Evolutionary conservation across 2,113 vertebrate genomes (phyloP).

Genomic region (Symphodus melops): DNA sequence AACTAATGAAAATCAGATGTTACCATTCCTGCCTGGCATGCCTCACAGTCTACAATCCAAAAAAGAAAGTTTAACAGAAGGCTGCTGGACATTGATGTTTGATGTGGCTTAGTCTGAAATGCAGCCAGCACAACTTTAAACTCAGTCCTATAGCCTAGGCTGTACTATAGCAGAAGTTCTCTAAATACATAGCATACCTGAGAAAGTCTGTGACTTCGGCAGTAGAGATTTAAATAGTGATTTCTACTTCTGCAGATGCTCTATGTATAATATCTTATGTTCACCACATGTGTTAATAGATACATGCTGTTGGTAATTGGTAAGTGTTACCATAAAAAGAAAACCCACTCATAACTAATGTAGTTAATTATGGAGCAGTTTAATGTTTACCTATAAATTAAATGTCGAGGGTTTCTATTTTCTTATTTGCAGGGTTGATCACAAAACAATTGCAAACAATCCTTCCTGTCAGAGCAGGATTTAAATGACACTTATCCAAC

Average conservation of each 20-base stretch:
- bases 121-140: not conserved
- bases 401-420: not conserved
- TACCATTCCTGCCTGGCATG: slow-evolving; percentile 40
- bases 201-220: not conserved
- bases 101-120: not conserved
- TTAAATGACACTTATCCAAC: not conserved
- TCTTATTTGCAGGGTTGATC: not conserved
- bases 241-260: not conserved
- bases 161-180: not conserved
- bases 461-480: slow-evolving; percentile 25
- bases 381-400: not conserved
- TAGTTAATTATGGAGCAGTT: not conserved
- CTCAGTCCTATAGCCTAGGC: too few relatives aligned
- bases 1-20: slow-evolving; percentile 82
- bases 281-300: not conserved
- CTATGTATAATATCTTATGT: not conserved
- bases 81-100: slow-evolving; percentile 1
- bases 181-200: not conserved
- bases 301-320: fast-evolving
- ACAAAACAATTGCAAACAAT: not conserved
- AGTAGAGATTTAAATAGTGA: not conserved
- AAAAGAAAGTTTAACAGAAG: not conserved
- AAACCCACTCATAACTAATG: not conserved
- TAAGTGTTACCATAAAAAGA: not conserved
- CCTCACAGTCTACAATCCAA: slow-evolving; percentile 17